Conservation (phyloP, 2,113 vertebrate species). For the Alosa alosa region DNA sequence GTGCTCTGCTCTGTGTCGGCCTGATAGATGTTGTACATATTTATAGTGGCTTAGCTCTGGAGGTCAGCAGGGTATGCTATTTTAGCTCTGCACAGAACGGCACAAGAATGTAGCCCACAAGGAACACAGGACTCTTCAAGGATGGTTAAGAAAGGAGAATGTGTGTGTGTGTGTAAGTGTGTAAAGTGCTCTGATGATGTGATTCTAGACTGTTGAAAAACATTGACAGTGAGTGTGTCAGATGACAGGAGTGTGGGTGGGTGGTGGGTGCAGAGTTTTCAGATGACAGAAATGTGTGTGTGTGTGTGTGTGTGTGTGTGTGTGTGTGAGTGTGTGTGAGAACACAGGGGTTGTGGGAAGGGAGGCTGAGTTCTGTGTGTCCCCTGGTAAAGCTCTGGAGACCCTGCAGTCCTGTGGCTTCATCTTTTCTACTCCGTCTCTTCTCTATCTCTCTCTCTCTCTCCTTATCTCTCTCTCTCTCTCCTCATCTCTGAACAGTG, state of each 20-base stretch:
- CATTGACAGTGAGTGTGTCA: neutral
- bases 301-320: neutral
- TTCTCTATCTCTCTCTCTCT: neutral
- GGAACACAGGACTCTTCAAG: neutral
- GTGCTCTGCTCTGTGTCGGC: neutral
- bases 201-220: neutral
- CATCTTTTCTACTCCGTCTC: too few relatives aligned
- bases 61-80: neutral
- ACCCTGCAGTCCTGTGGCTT: neutral
- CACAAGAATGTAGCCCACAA: neutral
- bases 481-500: too few relatives aligned
- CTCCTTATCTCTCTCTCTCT: too few relatives aligned
- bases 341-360: neutral
- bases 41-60: neutral
- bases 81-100: neutral
- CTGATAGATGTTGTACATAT: slow-evolving; percentile 5
- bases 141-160: neutral
- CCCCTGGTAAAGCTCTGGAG: neutral
- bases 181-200: neutral
- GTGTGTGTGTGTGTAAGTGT: neutral
- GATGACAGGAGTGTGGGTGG: neutral
- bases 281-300: neutral
- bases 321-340: neutral
- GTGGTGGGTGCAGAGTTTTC: neutral
- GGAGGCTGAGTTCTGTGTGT: neutral